phyloP scores from a whole-genome alignment of 2,113 vertebrate genomes.

The Catharus fuscescens region DNA sequence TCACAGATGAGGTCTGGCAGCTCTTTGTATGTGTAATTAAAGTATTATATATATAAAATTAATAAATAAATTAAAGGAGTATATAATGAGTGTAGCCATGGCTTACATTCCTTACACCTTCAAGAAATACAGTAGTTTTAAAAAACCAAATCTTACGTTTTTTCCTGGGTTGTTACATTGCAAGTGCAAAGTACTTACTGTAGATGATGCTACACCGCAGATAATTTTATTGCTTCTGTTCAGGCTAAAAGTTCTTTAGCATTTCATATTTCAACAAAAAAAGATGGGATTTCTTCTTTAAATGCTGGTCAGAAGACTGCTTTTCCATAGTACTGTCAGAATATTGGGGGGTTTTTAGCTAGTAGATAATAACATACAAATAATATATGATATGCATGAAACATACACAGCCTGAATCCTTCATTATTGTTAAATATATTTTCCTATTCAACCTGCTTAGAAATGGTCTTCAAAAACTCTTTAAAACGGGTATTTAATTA shows the following conservation, averaged over 20 bases:
- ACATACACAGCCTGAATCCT: neutral
- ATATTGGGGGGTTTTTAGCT: accelerated
- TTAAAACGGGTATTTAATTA: neutral
- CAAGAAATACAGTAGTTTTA: neutral
- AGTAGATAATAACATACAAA: neutral
- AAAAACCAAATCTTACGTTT: neutral
- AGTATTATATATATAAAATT: neutral
- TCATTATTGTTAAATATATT: neutral
- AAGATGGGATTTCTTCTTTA: neutral
- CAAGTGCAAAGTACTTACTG: neutral
- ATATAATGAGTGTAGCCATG: neutral
- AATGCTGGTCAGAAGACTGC: neutral
- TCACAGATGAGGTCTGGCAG: neutral
- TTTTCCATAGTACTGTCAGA: neutral
- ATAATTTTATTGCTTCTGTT: neutral
- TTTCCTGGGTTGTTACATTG: neutral
- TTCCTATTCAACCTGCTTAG: neutral
- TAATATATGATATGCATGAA: neutral
- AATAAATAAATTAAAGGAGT: neutral
- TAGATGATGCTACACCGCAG: neutral
- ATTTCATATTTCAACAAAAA: neutral
- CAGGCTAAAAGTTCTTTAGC: neutral
- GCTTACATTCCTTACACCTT: neutral
- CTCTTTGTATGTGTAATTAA: neutral
- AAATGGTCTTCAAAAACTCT: neutral